These are phyloP conservation scores for Camponotus floridanus DNA, from an alignment of 1,140 invertebrate species.

Conservation along the genomic window DNA sequence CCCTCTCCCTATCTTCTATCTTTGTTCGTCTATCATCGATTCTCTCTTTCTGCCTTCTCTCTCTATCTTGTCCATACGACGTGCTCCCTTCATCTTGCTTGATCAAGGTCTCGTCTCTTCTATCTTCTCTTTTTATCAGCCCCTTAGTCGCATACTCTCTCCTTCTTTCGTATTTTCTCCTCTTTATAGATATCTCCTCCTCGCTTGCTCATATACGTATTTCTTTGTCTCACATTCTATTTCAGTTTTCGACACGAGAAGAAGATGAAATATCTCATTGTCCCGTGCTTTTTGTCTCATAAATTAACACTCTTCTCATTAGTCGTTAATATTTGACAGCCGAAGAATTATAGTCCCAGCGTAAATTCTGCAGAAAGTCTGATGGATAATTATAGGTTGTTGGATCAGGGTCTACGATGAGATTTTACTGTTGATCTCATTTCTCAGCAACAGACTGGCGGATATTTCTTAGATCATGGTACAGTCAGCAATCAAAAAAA, in stretches of 20 bases:
- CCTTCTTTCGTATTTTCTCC: slow-evolving; percentile 35
- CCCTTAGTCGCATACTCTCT: slow-evolving; percentile 31
- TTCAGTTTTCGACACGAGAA: slow-evolving; percentile 57
- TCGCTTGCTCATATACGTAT: slow-evolving; percentile 19
- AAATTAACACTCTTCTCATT: slow-evolving; percentile 79
- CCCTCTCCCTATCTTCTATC: slow-evolving; percentile 50
- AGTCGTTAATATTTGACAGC: slow-evolving; percentile 73
- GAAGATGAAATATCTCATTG: slow-evolving; percentile 71
- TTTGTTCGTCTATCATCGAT: slow-evolving; percentile 63
- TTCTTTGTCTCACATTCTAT: slow-evolving; percentile 56
- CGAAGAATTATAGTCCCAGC: slow-evolving; percentile 64
- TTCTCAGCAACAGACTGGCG: slow-evolving; percentile 26
- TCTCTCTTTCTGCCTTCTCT: slow-evolving; percentile 33
- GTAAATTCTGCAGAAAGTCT: slow-evolving; percentile 43
- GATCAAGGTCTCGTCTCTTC: slow-evolving; percentile 38
- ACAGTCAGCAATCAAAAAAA: not conserved
- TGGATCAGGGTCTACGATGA: not conserved
- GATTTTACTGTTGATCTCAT: slow-evolving; percentile 43
- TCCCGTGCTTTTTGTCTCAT: slow-evolving; percentile 73
- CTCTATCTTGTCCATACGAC: slow-evolving; percentile 23
- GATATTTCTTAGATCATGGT: not conserved
- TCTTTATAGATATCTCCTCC: slow-evolving; percentile 43
- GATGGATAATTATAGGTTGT: slow-evolving; percentile 54
- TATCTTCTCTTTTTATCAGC: slow-evolving; percentile 38
- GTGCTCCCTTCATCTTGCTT: slow-evolving; percentile 33